Percentiles rank a stretch among this genome's conserved stretches.
phyloP scores from a whole-genome alignment of 2,797 vertebrate species.

The Rousettus madagascariensis region DNA sequence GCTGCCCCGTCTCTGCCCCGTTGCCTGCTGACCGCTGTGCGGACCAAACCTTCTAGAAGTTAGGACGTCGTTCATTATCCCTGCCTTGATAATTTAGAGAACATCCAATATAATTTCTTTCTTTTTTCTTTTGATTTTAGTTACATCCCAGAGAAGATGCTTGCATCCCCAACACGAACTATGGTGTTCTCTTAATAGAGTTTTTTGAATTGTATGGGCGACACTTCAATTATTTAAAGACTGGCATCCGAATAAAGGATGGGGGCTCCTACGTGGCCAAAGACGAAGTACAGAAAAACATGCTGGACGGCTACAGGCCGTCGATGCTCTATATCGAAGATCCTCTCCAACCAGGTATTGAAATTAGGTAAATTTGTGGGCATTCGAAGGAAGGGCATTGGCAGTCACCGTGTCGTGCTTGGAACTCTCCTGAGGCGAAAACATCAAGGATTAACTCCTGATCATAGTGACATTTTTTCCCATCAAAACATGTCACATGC shows the following conservation, averaged over 20 bases:
- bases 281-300: constrained; percentile 97
- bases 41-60: neutral
- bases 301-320: constrained; percentile 97
- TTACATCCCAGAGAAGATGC: constrained; percentile 96
- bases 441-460: neutral
- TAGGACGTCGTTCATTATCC: neutral
- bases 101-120: constrained; percentile 2
- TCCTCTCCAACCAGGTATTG: constrained; percentile 95
- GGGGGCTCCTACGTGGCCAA: constrained; percentile 98
- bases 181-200: constrained; percentile 98
- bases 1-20: accelerated
- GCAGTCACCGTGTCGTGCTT: neutral
- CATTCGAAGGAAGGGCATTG: neutral
- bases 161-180: constrained; percentile 94
- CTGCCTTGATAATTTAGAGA: neutral
- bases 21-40: neutral
- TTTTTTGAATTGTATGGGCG: constrained; percentile 99
- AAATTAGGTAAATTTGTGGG: neutral
- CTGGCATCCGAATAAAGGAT: constrained; percentile 98
- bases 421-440: neutral
- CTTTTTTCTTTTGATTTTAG: constrained; percentile 82
- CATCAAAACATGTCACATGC: neutral
- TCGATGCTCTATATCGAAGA: constrained; percentile 99
- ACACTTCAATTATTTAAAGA: constrained; percentile 99
- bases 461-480: neutral